Conservation (phyloP, 2,797 vertebrate genomes). For the Clamator glandarius region DNA sequence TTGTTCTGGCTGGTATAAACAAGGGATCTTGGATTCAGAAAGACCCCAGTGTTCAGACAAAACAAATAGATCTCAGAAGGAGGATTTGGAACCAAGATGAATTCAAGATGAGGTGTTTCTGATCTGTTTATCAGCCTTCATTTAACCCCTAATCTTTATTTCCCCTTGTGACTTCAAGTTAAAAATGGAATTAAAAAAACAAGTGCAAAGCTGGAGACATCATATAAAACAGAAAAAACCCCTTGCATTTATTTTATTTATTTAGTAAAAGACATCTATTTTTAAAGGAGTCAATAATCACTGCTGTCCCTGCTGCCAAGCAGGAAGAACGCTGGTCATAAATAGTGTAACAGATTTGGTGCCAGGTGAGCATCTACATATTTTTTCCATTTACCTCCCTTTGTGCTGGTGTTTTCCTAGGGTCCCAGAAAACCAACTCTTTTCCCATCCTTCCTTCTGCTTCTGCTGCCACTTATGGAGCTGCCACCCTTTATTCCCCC, state of each 20-base stretch:
- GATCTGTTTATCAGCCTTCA: constrained; percentile 22
- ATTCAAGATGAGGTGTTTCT: constrained; percentile 17
- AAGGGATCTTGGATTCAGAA: background rate
- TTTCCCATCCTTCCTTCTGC: background rate
- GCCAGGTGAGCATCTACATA: constrained; percentile 54
- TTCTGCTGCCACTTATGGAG: accelerated
- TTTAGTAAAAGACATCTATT: constrained; percentile 57
- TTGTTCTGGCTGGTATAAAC: constrained; percentile 16
- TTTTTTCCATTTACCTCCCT: constrained; percentile 60
- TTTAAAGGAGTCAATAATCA: constrained; percentile 65
- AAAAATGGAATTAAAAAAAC: background rate
- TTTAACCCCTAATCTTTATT: constrained; percentile 33
- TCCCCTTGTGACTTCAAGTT: background rate
- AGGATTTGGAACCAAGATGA: background rate
- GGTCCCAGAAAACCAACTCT: background rate
- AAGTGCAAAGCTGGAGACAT: background rate
- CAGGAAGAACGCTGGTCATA: constrained; percentile 32
- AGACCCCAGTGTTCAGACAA: background rate
- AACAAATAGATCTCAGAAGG: background rate
- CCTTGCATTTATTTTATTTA: constrained; percentile 57
- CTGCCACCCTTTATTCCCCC: background rate
- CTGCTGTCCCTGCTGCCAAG: constrained; percentile 14
- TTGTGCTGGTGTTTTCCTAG: background rate
- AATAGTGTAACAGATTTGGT: constrained; percentile 57
- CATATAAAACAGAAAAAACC: constrained; percentile 10